Evolutionary conservation across 1,140 invertebrate genomes (phyloP).

Genomic region (Drosophila suzukii): DNA sequence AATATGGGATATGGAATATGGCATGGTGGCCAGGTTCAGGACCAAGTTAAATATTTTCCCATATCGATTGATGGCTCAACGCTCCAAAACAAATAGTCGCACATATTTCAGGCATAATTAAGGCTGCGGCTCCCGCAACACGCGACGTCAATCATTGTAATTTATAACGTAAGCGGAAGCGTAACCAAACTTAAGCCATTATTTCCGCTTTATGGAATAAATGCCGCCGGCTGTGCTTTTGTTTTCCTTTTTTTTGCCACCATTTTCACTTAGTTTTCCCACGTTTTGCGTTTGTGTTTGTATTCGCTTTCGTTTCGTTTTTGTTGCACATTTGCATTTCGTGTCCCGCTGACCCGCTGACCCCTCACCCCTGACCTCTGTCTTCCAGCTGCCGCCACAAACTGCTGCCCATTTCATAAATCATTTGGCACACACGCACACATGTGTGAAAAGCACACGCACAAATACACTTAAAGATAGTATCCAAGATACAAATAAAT

Average conservation of each 20-base stretch:
- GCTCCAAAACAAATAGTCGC: conserved; percentile 39
- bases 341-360: conserved; percentile 14
- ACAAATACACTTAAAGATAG: not conserved
- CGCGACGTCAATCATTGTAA: conserved; percentile 72
- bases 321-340: conserved; percentile 50
- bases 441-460: conserved; percentile 4
- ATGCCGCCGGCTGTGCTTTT: conserved; percentile 31
- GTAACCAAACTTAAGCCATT: conserved; percentile 64
- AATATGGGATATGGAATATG: not conserved
- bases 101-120: conserved; percentile 50
- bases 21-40: not conserved
- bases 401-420: conserved; percentile 64
- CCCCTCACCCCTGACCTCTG: conserved; percentile 24
- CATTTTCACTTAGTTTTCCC: conserved; percentile 2
- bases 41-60: conserved; percentile 25
- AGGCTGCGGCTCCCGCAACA: conserved; percentile 24
- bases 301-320: conserved; percentile 21
- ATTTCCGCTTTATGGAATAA: conserved; percentile 66
- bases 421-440: conserved; percentile 51
- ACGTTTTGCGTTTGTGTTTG: conserved; percentile 30
- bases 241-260: conserved; percentile 18
- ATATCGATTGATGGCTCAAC: conserved; percentile 13
- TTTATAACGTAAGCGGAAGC: conserved; percentile 56
- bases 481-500: not conserved
- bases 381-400: conserved; percentile 38